A percentile compares a stretch with the other conserved stretches of the same genome.
Evolutionary conservation across 2,113 vertebrate species (phyloP).

Genomic region (Laticauda colubrina): DNA sequence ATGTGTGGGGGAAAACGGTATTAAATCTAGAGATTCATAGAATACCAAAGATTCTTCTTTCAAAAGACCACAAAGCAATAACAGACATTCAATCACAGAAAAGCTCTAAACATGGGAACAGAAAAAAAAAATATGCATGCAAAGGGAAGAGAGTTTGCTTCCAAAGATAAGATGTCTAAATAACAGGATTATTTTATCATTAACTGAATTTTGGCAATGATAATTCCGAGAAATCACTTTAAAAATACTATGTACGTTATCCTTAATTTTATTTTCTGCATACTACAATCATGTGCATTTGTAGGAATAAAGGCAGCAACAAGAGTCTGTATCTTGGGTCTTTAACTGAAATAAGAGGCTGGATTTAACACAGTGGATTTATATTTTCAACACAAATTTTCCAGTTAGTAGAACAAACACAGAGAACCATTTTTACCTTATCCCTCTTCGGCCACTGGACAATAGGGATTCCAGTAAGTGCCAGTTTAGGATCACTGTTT

Average conservation of each 20-base stretch:
- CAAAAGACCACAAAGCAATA: background rate
- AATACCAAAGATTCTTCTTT: accelerated
- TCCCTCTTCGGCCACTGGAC: constrained; percentile 95
- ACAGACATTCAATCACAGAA: background rate
- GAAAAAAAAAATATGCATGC: background rate
- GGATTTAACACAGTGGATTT: background rate
- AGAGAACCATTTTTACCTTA: constrained; percentile 67
- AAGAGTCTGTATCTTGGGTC: background rate
- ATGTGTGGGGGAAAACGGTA: background rate
- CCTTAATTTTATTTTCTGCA: background rate
- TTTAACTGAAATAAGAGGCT: background rate
- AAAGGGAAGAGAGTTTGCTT: background rate
- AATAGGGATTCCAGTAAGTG: constrained; percentile 92
- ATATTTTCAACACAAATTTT: accelerated
- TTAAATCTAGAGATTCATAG: accelerated
- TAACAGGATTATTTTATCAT: background rate
- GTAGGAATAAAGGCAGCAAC: background rate
- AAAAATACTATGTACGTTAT: background rate
- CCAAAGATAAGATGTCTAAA: background rate
- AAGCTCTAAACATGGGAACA: background rate
- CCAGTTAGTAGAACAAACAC: background rate
- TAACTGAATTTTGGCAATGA: background rate
- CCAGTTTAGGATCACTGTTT: constrained; percentile 81
- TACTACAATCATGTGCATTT: background rate
- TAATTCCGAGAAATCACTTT: background rate